Percentiles rank a stretch among this genome's conserved stretches.
Evolutionary conservation across 2,888 invertebrate species (phyloP).

Genomic region (Troides aeacus): DNA sequence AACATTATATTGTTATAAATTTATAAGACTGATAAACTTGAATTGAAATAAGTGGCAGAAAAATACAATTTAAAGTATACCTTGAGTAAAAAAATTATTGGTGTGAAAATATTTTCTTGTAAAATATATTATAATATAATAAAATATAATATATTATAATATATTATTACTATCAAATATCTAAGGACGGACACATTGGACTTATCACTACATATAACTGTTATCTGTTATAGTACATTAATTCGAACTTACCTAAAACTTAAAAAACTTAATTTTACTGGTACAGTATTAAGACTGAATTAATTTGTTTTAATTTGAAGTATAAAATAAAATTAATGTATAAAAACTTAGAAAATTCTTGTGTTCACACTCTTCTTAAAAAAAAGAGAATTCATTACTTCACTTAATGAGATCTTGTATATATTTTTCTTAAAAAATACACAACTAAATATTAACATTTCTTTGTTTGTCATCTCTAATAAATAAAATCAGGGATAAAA

Average conservation of each 20-base stretch:
- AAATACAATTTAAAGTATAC: constrained; percentile 10
- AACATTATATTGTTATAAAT: neutral
- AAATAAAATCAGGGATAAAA: constrained; percentile 4
- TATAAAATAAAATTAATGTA: neutral
- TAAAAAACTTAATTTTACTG: constrained; percentile 12
- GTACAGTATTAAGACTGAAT: constrained; percentile 12
- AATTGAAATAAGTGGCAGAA: constrained; percentile 26
- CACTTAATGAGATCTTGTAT: constrained; percentile 37
- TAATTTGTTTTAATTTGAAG: neutral
- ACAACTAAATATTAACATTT: neutral
- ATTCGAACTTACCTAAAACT: constrained; percentile 2
- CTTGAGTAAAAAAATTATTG: neutral
- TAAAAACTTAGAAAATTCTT: neutral
- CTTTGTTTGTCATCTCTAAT: neutral
- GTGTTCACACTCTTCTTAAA: neutral
- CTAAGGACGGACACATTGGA: constrained; percentile 31
- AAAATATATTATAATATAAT: too few relatives aligned
- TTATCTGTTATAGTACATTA: neutral
- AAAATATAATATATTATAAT: too few relatives aligned
- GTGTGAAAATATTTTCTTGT: constrained; percentile 18
- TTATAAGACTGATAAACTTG: constrained; percentile 13
- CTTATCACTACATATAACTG: constrained; percentile 18
- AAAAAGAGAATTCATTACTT: constrained; percentile 26
- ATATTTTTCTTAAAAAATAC: constrained; percentile 23
- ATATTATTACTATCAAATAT: constrained; percentile 21